These are phyloP conservation scores for Streblospio benedicti DNA, from an alignment of 1,140 invertebrate species.

Conservation along the genomic window DNA sequence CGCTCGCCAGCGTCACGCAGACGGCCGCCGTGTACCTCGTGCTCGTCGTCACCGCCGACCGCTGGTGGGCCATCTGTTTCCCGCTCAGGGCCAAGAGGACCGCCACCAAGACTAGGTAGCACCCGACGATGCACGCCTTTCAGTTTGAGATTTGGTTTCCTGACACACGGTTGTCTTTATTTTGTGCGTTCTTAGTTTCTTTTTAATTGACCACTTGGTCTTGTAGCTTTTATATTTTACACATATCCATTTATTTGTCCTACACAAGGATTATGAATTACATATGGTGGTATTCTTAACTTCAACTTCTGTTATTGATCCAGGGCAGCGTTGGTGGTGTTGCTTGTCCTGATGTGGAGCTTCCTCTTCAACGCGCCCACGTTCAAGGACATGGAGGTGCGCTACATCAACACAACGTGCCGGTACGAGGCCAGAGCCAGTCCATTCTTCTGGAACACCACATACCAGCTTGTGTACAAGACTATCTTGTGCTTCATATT, in stretches of 20 bases:
- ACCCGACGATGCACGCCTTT: no score
- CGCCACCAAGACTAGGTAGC: background rate
- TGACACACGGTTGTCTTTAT: no score
- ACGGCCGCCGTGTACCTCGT: background rate
- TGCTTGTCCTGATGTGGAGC: constrained; percentile 54
- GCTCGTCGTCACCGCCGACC: constrained; percentile 5
- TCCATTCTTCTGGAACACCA: constrained; percentile 44
- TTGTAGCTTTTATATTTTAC: no score
- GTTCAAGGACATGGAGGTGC: constrained; percentile 51
- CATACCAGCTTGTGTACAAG: constrained; percentile 58
- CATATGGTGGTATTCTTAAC: no score
- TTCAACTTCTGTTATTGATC: no score
- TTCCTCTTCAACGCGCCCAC: constrained; percentile 56
- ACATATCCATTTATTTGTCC: no score
- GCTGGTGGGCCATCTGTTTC: constrained; percentile 5
- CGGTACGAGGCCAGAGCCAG: constrained; percentile 8
- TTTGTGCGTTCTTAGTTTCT: no score
- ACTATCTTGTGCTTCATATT: constrained; percentile 58
- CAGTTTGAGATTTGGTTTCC: no score
- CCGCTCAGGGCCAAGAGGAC: constrained; percentile 4
- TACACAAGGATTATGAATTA: constrained; percentile 58
- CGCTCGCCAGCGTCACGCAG: constrained; percentile 7
- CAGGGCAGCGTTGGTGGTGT: constrained; percentile 50
- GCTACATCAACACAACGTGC: background rate
- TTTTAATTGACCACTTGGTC: no score